Base-by-base conservation (phyloP, 2,888 invertebrate genomes). In the Prosapia bicincta region DNA sequence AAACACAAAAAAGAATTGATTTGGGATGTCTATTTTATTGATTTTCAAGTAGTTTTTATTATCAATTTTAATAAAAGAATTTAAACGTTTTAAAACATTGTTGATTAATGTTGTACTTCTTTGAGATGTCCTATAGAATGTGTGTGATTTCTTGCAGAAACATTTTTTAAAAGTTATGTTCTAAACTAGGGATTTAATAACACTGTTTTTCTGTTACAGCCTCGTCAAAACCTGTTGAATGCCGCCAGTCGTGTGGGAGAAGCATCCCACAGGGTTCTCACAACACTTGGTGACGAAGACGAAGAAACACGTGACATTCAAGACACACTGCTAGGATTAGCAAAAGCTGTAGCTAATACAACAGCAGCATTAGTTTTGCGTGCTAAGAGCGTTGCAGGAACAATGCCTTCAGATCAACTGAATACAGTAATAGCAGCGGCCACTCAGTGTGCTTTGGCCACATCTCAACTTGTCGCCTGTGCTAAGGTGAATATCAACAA, bases 161-260 rank as follows among this genome's bases (percentile, higher is more conserved):
- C n/a, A n/a, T n/a, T n/a, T n/a, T n/a, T n/a, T n/a, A n/a, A n/a
- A n/a, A n/a, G n/a, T n/a, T n/a, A n/a, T n/a, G n/a, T n/a, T n/a
- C n/a, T n/a, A n/a, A n/a, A n/a, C n/a, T n/a, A n/a, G n/a, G n/a
- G n/a, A n/a, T n/a, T n/a, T n/a, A n/a, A n/a, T n/a, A n/a, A n/a
- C n/a, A n/a, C n/a, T 30, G 30, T 30, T 30, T 30, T 6, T 30
- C 9, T 30, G 6, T 30, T 30, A 30, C 9, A 93, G 91, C 96
- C 97, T 0, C 90, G 98, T 13, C 97, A 98, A 86, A 95, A 91
- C 84, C 89, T 99, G 32, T 89, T 99, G 71, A 96, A 95, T 84
- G 98, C 99, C 0, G 99, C 99, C 0, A 96, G 96, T 15, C 90
- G 95, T 78, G 97, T 99, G 69, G 99, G 99, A 10, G 99, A 99